phyloP scores from a whole-genome alignment of 64 coral and sea anemone species.

The Montipora efflorescens region DNA sequence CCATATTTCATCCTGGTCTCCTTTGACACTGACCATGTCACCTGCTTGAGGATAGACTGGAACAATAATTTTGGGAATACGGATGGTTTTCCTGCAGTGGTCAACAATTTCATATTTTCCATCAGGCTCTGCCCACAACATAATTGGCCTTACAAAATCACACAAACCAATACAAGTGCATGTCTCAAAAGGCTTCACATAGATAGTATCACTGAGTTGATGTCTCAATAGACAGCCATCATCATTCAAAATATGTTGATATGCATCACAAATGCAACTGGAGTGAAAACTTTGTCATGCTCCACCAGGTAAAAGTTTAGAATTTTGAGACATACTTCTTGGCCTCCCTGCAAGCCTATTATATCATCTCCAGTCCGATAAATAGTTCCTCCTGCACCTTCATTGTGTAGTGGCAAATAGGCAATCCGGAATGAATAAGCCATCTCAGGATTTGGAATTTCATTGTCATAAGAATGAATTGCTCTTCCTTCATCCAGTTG shows the following conservation, averaged over 20 bases:
- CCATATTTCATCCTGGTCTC: conserved; percentile 30
- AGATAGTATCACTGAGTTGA: conserved; percentile 44
- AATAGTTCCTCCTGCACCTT: conserved; percentile 21
- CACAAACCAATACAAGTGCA: conserved; percentile 2
- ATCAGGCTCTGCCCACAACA: conserved; percentile 25
- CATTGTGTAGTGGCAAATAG: conserved; percentile 16
- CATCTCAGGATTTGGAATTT: conserved; percentile 20
- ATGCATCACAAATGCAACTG: not conserved
- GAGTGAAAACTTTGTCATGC: conserved; percentile 11
- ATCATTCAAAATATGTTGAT: conserved; percentile 8
- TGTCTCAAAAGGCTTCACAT: conserved; percentile 14
- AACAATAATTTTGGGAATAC: not conserved
- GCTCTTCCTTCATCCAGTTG: conserved; percentile 19
- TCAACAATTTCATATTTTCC: conserved; percentile 34
- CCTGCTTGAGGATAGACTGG: not conserved
- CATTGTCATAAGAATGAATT: conserved; percentile 6
- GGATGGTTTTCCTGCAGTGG: conserved; percentile 4
- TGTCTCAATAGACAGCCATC: not conserved
- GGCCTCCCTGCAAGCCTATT: conserved; percentile 7
- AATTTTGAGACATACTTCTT: conserved; percentile 22
- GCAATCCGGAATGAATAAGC: not conserved
- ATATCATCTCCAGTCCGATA: conserved; percentile 2
- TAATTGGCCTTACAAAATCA: conserved; percentile 19
- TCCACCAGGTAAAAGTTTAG: conserved; percentile 16
- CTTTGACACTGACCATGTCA: conserved; percentile 33